phyloP scores from a whole-genome alignment of 1,140 invertebrate species.

The Andrena cerasifolii region DNA sequence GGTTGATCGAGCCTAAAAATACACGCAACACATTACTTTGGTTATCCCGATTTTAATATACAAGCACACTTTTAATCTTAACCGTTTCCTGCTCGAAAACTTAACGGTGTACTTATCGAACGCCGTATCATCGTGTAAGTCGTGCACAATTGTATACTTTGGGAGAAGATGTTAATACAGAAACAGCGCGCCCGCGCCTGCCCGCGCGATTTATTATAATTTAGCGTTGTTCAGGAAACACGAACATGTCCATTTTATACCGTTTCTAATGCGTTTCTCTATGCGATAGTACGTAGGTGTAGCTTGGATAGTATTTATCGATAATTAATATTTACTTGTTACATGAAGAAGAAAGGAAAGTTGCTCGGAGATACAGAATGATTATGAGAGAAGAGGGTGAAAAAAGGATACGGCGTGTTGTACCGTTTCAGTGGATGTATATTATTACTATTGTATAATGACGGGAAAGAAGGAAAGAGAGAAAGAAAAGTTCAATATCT shows the following conservation, averaged over 20 bases:
- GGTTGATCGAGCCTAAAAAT: slow-evolving; percentile 69
- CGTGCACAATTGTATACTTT: slow-evolving; percentile 61
- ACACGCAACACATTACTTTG: slow-evolving; percentile 62
- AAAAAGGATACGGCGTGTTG: neutral
- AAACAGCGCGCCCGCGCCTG: slow-evolving; percentile 14
- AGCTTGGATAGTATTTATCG: slow-evolving; percentile 79
- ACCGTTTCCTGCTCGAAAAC: slow-evolving; percentile 51
- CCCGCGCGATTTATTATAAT: slow-evolving; percentile 53
- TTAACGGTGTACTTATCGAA: slow-evolving; percentile 69
- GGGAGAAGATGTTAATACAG: slow-evolving; percentile 43
- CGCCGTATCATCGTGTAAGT: slow-evolving; percentile 60
- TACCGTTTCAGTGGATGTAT: no score
- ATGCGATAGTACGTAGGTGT: slow-evolving; percentile 75
- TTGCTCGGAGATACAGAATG: slow-evolving; percentile 13
- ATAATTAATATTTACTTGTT: slow-evolving; percentile 65
- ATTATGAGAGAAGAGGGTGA: neutral
- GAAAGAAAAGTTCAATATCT: slow-evolving; percentile 1
- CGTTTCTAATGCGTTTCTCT: slow-evolving; percentile 80
- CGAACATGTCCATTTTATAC: slow-evolving; percentile 80
- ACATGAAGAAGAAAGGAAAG: slow-evolving; percentile 26
- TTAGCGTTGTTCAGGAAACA: slow-evolving; percentile 42
- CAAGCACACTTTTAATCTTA: slow-evolving; percentile 67
- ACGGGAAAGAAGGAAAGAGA: no score
- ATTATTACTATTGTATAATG: no score
- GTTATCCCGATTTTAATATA: slow-evolving; percentile 60